phyloP scores from a whole-genome alignment of 2,888 invertebrate species.

The Rhorus exstirpatorius region DNA sequence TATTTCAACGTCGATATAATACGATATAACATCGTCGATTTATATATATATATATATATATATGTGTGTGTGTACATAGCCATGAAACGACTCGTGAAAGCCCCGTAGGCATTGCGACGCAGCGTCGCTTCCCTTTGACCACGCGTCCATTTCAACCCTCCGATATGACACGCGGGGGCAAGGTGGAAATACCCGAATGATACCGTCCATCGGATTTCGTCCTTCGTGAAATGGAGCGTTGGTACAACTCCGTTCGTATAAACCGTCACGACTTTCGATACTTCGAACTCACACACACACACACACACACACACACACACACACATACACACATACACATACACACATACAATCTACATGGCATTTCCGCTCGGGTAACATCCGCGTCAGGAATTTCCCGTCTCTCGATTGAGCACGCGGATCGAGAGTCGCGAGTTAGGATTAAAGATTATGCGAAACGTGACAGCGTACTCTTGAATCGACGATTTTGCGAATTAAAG shows the following conservation, averaged over 20 bases:
- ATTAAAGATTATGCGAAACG: constrained; percentile 53
- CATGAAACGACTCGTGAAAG: constrained; percentile 10
- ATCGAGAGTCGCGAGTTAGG: constrained; percentile 19
- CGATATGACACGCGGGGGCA: constrained; percentile 23
- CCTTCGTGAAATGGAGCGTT: constrained; percentile 65
- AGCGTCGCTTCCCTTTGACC: not conserved
- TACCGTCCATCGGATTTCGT: constrained; percentile 61
- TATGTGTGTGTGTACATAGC: not conserved
- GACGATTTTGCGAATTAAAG: constrained; percentile 41
- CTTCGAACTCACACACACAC: constrained; percentile 10
- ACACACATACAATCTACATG: not conserved
- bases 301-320: not conserved
- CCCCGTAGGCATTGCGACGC: constrained; percentile 39
- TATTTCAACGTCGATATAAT: constrained; percentile 45
- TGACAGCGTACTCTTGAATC: constrained; percentile 40
- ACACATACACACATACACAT: not conserved
- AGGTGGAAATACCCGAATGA: constrained; percentile 46
- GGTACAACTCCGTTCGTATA: constrained; percentile 57
- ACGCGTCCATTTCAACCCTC: constrained; percentile 9
- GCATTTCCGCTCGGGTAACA: constrained; percentile 27
- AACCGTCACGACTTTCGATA: constrained; percentile 64
- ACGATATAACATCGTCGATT: constrained; percentile 2
- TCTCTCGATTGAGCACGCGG: constrained; percentile 22
- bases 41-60: not conserved
- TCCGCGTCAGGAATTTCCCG: constrained; percentile 10